These are phyloP conservation scores for Temnothorax longispinosus DNA, from an alignment of 1,140 invertebrate species.

Conservation along the genomic window DNA sequence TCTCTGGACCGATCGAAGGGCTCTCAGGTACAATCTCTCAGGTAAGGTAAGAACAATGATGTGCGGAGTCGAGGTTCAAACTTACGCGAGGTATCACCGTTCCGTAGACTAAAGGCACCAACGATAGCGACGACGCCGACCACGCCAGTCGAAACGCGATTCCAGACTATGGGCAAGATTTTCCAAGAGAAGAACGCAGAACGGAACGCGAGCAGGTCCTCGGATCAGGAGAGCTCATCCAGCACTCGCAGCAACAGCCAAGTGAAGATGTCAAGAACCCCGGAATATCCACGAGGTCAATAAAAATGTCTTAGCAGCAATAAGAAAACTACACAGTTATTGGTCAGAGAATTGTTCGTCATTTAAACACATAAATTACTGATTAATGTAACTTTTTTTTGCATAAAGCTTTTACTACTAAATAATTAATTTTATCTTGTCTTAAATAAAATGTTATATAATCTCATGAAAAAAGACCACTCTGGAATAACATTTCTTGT, in stretches of 20 bases:
- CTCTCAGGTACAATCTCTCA: conserved; percentile 75
- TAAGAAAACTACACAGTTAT: not conserved
- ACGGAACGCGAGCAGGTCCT: conserved; percentile 20
- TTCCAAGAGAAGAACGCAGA: conserved; percentile 33
- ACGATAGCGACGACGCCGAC: conserved; percentile 27
- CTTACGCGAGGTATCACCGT: not conserved
- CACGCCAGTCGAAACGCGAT: conserved; percentile 15
- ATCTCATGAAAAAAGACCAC: not conserved
- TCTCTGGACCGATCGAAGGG: conserved; percentile 51
- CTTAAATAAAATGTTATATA: not conserved
- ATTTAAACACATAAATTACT: not conserved
- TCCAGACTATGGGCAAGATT: conserved; percentile 22
- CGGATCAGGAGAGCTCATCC: conserved; percentile 26
- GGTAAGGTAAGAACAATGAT: conserved; percentile 70
- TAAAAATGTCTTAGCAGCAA: not conserved
- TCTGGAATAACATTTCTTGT: not conserved
- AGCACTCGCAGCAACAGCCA: conserved; percentile 54
- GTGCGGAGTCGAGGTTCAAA: not conserved
- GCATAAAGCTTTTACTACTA: not conserved
- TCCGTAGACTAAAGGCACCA: conserved; percentile 49
- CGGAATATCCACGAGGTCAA: conserved; percentile 45
- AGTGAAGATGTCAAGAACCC: conserved; percentile 11
- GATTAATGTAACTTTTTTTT: not conserved
- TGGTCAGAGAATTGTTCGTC: not conserved
- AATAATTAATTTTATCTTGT: not conserved